These are phyloP conservation scores for Styela clava DNA, from an alignment of 23 tunicate genomes.

Conservation along the genomic window DNA sequence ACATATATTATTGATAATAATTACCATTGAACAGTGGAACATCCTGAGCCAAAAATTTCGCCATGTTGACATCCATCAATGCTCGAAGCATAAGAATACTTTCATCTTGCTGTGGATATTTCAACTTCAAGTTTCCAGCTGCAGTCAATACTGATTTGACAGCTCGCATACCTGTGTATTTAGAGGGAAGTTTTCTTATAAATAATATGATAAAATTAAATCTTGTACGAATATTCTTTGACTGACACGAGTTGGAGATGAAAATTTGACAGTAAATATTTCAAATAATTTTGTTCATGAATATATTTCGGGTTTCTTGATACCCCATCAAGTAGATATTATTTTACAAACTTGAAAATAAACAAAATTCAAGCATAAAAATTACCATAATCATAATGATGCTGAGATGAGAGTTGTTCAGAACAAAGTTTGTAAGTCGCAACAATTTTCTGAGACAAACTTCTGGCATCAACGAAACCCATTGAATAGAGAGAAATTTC, in stretches of 20 bases:
- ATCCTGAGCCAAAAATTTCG: conserved; percentile 94
- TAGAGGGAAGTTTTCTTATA: no score
- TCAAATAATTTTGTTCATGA: no score
- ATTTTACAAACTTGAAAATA: no score
- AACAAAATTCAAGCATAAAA: no score
- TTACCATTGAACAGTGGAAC: conserved; percentile 93
- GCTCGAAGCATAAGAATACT: conserved; percentile 94
- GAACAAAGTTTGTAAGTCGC: conserved; percentile 96
- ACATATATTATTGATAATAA: background rate
- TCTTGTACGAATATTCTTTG: no score
- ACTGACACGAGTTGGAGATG: no score
- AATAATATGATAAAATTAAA: no score
- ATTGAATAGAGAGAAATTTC: conserved; percentile 96
- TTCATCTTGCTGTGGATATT: conserved; percentile 93
- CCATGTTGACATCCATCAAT: conserved; percentile 86
- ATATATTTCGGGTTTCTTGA: no score
- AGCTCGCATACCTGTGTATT: conserved; percentile 93
- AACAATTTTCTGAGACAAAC: conserved; percentile 93
- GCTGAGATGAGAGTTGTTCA: conserved; percentile 98
- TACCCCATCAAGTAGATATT: no score
- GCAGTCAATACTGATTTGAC: conserved; percentile 97
- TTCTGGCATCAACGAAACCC: conserved; percentile 95
- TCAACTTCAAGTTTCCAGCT: conserved; percentile 93
- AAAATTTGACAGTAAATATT: no score
- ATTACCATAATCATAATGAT: conserved; percentile 99